Base-by-base conservation (phyloP, 2,888 invertebrate genomes). In the Philonicus albiceps region DNA sequence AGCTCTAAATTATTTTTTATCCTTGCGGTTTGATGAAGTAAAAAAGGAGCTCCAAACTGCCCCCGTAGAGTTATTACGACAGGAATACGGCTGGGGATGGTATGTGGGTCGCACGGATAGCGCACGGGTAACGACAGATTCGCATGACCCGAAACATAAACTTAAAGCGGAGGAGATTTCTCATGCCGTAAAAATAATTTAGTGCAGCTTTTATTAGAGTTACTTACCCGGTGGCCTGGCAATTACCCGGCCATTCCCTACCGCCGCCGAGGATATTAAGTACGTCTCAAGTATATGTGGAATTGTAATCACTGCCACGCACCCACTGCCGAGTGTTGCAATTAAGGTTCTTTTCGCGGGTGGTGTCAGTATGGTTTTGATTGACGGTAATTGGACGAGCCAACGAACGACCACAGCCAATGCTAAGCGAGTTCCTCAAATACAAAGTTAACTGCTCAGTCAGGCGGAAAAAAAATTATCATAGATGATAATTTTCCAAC, bases 81-180 rank as follows among this genome's bases (percentile, higher is more conserved):
- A 84, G 30, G 43, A 84, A 84, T 30, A 30, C 72, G 72, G 40
- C 78, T 84, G 27, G 27, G 73, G 49, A 73, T 84, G 81, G 73
- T 84, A 84, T 84, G 72, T 84, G 73, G 84, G 84, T 84, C 84
- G 73, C 73, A 73, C 73, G 84, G 73, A 84, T 84, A 84, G 27
- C 22, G 72, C 72, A n/a, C 73, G 37, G 34, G 84, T 86, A 89
- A 89, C 87, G 89, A 88, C 88, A 88, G 88, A 88, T 88, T 89
- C 88, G 89, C 89, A 89, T 89, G 89, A 89, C 89, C 87, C 75
- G 85, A 87, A 88, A 85, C 88, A 88, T 88, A 89, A 89, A 88
- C 76, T 87, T 76, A 30, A 64, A 75, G 72, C 31, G 30, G 83
- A 83, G 53, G 75, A 53, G 72, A 74, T 81, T 74, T 84, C 55